Evolutionary conservation across 2,797 vertebrate species (phyloP).

Genomic region (Sebastes diploproa): DNA sequence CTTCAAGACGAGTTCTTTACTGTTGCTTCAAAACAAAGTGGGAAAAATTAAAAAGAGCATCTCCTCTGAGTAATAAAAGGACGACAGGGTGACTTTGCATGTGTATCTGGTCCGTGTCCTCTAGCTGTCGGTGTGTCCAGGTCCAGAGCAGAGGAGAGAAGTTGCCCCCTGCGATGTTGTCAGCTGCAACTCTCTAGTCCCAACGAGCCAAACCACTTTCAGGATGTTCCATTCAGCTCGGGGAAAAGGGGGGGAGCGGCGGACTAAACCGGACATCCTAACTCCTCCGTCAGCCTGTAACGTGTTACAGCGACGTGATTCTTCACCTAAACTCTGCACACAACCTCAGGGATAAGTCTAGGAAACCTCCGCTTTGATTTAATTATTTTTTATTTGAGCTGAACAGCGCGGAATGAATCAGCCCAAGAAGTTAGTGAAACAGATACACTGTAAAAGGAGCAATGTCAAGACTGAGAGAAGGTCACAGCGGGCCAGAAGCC

Average conservation of each 20-base stretch:
- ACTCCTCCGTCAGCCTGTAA: constrained; percentile 13
- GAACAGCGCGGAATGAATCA: constrained; percentile 36
- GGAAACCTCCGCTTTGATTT: not conserved
- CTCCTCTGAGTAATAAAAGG: not conserved
- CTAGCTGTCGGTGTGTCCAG: not conserved
- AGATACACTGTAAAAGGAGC: constrained; percentile 30
- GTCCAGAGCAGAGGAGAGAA: constrained; percentile 4
- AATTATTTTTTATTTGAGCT: not conserved
- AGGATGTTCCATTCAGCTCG: constrained; percentile 72
- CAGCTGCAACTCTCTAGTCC: constrained; percentile 35
- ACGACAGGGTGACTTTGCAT: not conserved
- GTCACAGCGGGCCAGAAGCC: constrained; percentile 40
- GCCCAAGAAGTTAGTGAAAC: constrained; percentile 56
- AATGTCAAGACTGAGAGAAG: constrained; percentile 44
- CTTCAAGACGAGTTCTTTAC: constrained; percentile 28
- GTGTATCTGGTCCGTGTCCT: not conserved
- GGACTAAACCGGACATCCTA: constrained; percentile 35
- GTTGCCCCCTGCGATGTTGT: constrained; percentile 75
- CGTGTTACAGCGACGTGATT: not conserved
- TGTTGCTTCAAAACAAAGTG: constrained; percentile 39
- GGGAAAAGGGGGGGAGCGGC: not conserved
- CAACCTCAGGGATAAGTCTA: too few relatives aligned
- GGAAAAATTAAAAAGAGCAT: constrained; percentile 4
- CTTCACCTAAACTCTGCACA: accelerated
- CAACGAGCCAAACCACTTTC: constrained; percentile 47